Base-by-base conservation (phyloP, 2,888 invertebrate genomes). In the Shargacucullia verbasci region DNA sequence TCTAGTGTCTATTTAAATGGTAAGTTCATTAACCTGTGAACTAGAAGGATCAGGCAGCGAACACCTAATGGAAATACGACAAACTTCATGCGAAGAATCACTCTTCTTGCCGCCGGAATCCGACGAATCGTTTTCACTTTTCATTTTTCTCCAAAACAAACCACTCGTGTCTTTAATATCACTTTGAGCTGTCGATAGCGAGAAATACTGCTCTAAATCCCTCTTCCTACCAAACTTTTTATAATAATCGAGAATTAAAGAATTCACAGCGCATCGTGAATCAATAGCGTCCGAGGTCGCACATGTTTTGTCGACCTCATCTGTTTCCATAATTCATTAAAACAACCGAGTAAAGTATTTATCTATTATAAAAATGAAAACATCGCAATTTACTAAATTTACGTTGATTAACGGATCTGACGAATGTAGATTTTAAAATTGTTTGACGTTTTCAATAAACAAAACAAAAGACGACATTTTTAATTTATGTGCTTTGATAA, bases 121-220 rank as follows among this genome's bases (percentile, higher is more conserved):
- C 0, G 92, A 90, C 0, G 91, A 90, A 64, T 92, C 92, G 41
- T 81, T 85, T 49, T 88, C 89, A 29, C 83, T 81, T 73, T 94
- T 93, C 90, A 94, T 93, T 70, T 82, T 92, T 44, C 85, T 85
- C 94, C 94, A 94, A 83, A 92, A 94, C 34, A 82, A 70, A 62
- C 93, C 88, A 12, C 85, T 76, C 0, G 90, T 88, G 68, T 93
- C 93, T 66, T 83, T 86, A 39, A 91, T 81, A 60, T 94, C 92
- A 81, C 82, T 85, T 56, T 92, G 88, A 35, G 91, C 93, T 35
- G 94, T 91, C 9, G 92, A 89, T 69, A 94, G 73, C 38, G 93
- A 95, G 86, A 97, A 96, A 83, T 95, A 97, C 75, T 96, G 96
- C 57, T 96, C 95, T 71, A 97, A 91, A 81, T 96, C 95, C 31